Evolutionary conservation across 1,140 invertebrate species (phyloP), one percentile per base, ranked within the genome.

Genomic region (Ostrea edulis): DNA sequence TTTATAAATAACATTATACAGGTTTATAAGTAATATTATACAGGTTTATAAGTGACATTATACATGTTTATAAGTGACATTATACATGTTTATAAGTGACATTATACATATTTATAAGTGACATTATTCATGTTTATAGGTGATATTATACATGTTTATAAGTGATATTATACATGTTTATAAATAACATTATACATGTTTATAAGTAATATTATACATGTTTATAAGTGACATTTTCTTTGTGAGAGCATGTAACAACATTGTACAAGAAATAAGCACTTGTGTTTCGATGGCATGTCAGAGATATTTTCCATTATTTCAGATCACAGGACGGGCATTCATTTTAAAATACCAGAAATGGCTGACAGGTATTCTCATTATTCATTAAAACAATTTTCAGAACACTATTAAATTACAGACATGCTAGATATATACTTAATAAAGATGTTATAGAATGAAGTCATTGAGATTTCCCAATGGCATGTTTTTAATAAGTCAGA

Each of bases 331-430:
- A 96, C 95, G 91, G 97, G 97, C 2, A 96, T 98, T 82, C 98
- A 99, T 96, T 97, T 98, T 94, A 96, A 98, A 84, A 97, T 98
- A 91, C 98, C 98, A 20, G 97, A 98, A 95, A 96, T 95, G 96
- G 95, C 94, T 93, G 94, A 96, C 88, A 94, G 92, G 94, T 95
- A 90, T 5, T 62, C 5, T 0, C n/a, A 0, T 62, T 62, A 2
- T n/a, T n/a, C n/a, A n/a, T 7, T 20, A 62, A 62, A 62, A 20
- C 17, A 62, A 62, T 62, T 0, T 62, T 62, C 20, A 17, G 35
- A 20, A 62, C 55, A 58, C 14, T 17, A 58, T 58, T 20, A 17
- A 0, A 0, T 58, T 17, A 58, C 55, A 17, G 7, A 62, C 55
- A 62, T 62, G 14, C n/a, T 58, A 58, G 4, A 58, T 1, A 2